A percentile compares a stretch with the other conserved stretches of the same genome.
Conservation (phyloP, 2,888 invertebrate genomes). For the Cerastoderma edule region DNA sequence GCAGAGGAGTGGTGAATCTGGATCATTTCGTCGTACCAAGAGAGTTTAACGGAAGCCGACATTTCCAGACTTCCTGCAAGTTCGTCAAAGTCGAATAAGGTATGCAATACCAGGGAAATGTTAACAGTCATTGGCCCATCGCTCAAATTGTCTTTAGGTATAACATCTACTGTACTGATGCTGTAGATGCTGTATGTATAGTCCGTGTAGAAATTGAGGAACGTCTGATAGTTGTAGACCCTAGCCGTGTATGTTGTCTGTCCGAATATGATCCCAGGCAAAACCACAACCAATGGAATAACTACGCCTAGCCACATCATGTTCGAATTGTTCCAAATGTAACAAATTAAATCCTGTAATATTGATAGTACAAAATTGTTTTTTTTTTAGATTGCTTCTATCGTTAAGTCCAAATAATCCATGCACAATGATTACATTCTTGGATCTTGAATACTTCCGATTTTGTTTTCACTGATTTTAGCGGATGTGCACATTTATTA, state of each 20-base stretch:
- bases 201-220: background rate
- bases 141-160: background rate
- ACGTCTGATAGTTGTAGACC: background rate
- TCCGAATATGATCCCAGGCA: background rate
- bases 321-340: too few species aligned
- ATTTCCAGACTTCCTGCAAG: constrained; percentile 33
- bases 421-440: too few species aligned
- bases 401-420: too few species aligned
- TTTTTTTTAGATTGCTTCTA: too few species aligned
- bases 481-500: too few species aligned
- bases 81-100: constrained; percentile 43
- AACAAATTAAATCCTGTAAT: too few species aligned
- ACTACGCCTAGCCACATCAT: too few species aligned
- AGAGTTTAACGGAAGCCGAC: constrained; percentile 25
- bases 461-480: too few species aligned
- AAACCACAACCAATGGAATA: background rate
- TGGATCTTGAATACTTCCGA: too few species aligned
- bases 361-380: too few species aligned
- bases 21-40: constrained; percentile 40
- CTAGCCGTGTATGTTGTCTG: background rate
- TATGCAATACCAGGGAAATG: constrained; percentile 21
- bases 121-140: constrained; percentile 11
- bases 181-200: too few species aligned
- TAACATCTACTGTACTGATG: constrained; percentile 1
- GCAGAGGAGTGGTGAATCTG: background rate